Percentiles rank a stretch among this genome's conserved stretches.
Conservation (phyloP, 1,140 invertebrate genomes). For the Drosophila parvula region DNA sequence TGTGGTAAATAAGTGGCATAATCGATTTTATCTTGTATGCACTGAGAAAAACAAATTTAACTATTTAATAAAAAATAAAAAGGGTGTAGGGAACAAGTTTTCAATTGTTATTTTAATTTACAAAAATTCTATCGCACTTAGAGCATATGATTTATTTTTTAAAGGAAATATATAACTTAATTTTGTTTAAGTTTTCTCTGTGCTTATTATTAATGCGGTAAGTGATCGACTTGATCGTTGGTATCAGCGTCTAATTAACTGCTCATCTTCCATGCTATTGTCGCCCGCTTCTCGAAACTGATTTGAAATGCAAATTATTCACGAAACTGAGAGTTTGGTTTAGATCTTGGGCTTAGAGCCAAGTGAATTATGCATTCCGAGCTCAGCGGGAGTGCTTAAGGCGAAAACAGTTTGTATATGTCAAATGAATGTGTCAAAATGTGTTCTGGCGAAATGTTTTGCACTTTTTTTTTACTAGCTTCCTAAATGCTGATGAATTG, state of each 20-base stretch:
- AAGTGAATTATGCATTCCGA: slow-evolving; percentile 36
- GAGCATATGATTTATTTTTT: background rate
- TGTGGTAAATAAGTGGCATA: too few relatives aligned
- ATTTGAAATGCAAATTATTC: slow-evolving; percentile 53
- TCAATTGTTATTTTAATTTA: too few relatives aligned
- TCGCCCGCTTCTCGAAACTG: slow-evolving; percentile 5
- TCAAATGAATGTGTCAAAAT: slow-evolving; percentile 20
- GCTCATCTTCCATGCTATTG: slow-evolving; percentile 23
- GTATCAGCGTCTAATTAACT: slow-evolving; percentile 36
- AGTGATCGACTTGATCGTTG: slow-evolving; percentile 26
- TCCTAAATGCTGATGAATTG: background rate
- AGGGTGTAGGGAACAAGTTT: too few relatives aligned
- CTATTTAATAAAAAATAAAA: too few relatives aligned
- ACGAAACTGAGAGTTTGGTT: slow-evolving; percentile 17
- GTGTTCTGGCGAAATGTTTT: background rate
- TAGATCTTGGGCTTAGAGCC: slow-evolving; percentile 11
- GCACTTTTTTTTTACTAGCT: background rate
- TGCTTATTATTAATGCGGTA: slow-evolving; percentile 34
- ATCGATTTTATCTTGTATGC: too few relatives aligned
- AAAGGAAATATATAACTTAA: background rate
- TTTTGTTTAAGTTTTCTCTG: background rate
- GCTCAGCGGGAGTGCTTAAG: background rate
- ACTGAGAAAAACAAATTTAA: too few relatives aligned
- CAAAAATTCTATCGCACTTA: too few relatives aligned
- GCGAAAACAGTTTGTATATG: slow-evolving; percentile 21